phyloP scores from a whole-genome alignment of 2,113 vertebrate genomes.

The Ahaetulla prasina region DNA sequence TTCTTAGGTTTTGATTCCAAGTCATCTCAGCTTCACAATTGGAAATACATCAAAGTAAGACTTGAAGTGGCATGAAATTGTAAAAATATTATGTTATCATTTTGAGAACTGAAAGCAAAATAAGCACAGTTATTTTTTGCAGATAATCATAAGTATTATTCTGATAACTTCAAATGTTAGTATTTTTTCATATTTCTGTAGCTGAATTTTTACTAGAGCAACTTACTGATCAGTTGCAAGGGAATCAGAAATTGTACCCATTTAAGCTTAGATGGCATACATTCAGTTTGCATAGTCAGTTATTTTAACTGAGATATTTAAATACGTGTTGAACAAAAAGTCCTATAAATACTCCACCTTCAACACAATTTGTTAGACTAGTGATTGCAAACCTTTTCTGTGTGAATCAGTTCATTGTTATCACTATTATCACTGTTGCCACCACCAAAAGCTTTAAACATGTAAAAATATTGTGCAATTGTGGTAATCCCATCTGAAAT shows the following conservation, averaged over 20 bases:
- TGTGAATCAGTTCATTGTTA: neutral
- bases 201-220: slow-evolving; percentile 38
- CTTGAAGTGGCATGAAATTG: slow-evolving; percentile 36
- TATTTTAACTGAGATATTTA: slow-evolving; percentile 10
- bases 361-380: neutral
- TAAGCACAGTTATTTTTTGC: slow-evolving; percentile 28
- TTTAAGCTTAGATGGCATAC: neutral
- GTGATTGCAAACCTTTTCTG: neutral
- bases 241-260: slow-evolving; percentile 39
- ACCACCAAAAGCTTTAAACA: neutral
- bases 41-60: slow-evolving; percentile 33
- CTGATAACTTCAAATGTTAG: neutral
- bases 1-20: slow-evolving; percentile 12
- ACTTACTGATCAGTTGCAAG: slow-evolving; percentile 36
- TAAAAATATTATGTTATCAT: slow-evolving; percentile 55
- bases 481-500: neutral
- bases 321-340: slow-evolving; percentile 3
- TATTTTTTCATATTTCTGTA: slow-evolving; percentile 23
- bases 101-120: slow-evolving; percentile 50
- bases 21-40: neutral
- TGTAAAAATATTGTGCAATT: neutral
- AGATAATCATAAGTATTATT: neutral
- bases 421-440: neutral
- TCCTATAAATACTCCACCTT: slow-evolving; percentile 24
- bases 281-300: neutral